Evolutionary conservation across 2,113 vertebrate genomes (phyloP), one percentile per base, ranked within the genome.

Genomic region (Murina feae): DNA sequence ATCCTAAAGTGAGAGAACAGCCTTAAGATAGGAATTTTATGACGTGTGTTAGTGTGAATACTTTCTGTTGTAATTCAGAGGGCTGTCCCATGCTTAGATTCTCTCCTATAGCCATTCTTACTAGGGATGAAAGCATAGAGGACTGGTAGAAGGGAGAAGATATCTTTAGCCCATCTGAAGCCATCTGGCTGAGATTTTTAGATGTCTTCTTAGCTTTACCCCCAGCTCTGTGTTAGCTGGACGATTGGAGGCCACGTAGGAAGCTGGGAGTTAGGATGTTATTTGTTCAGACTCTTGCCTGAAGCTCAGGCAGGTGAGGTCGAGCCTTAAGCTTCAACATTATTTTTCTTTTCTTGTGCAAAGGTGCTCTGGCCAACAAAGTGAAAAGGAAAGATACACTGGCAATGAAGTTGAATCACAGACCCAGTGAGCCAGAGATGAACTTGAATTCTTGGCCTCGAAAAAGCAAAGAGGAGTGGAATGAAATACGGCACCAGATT

Each of bases 391-490:
- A 99, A 98, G 99, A 99, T 97, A 99, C 99, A 0, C 96, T 99
- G 16, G 99, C 99, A 55, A 99, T 99, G 97, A 99, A 99, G 97
- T 97, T 99, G 97, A 99, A 98, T 98, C 98, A 94, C 90, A 96
- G 97, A 8, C 18, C 92, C 0, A 9, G 39, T 0, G 98, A 98
- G 7, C 98, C 97, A 20, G 99, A 98, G 47, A 86, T 98, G 60
- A 98, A 98, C 83, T 98, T 99, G 97, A 97, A 97, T 0, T 96
- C 98, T 47, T 99, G 99, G 96, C 99, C 99, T 94, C 99, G 98
- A 97, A 99, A 99, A 98, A 99, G 99, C 98, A 98, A 98, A 95
- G 99, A 99, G 96, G 99, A 99, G 95, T 99, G 99, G 99, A 99
- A 99, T 2, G 99, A 99, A 98, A 99, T 99, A 72, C 99, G 99